These are phyloP conservation scores for Xanthia togata DNA, from an alignment of 2,888 invertebrate genomes.

Conservation along the genomic window DNA sequence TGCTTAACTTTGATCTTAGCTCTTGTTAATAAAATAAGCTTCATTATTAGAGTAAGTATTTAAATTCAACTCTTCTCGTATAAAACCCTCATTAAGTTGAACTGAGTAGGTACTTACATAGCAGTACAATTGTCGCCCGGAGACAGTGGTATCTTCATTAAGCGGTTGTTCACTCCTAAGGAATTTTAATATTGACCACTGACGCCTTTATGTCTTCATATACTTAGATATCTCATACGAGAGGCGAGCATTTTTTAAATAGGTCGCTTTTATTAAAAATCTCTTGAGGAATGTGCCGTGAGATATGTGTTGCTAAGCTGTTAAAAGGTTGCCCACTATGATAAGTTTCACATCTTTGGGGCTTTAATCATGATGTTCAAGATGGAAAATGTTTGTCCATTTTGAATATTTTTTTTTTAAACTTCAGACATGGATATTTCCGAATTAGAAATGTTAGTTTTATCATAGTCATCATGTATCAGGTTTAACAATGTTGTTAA, in stretches of 20 bases:
- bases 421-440: not conserved
- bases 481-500: slow-evolving; percentile 24
- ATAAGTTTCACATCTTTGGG: not conserved
- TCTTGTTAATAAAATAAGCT: too few species aligned
- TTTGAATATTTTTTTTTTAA: not conserved
- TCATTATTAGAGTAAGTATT: too few species aligned
- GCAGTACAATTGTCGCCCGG: slow-evolving; percentile 20
- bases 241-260: not conserved
- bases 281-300: slow-evolving; percentile 10
- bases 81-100: slow-evolving; percentile 24
- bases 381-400: not conserved
- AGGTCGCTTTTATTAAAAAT: slow-evolving; percentile 11
- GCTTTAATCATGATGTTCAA: too few species aligned
- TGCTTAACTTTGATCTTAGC: too few species aligned
- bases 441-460: not conserved
- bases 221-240: slow-evolving; percentile 30
- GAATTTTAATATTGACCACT: slow-evolving; percentile 65
- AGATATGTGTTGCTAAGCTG: too few species aligned
- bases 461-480: slow-evolving; percentile 16
- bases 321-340: not conserved
- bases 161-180: slow-evolving; percentile 68
- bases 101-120: not conserved
- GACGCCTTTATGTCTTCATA: slow-evolving; percentile 45
- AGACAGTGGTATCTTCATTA: slow-evolving; percentile 60
- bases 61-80: not conserved